Conservation (phyloP, 2,797 vertebrate species). For the Bryconaethiops microstoma region DNA sequence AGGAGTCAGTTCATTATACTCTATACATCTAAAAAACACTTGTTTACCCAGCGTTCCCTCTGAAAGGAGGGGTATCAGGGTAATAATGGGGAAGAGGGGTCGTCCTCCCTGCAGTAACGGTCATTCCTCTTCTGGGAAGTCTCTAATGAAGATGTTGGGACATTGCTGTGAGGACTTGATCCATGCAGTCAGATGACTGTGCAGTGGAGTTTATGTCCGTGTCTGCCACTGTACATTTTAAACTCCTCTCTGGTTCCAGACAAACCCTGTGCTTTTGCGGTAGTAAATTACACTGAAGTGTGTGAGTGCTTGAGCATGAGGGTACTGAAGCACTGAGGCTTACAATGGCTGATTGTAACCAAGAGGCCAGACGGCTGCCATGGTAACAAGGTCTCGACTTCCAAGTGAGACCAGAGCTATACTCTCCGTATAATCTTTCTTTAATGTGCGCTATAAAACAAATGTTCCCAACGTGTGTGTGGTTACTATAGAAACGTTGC, state of each 20-base stretch:
- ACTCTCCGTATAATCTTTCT: constrained; percentile 1
- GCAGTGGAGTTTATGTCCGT: no score
- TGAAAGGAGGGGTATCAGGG: no score
- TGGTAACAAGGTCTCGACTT: constrained; percentile 1
- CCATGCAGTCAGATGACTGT: no score
- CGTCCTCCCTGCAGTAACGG: no score
- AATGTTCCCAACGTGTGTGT: neutral
- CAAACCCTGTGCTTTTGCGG: neutral
- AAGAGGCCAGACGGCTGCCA: neutral
- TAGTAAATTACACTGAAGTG: neutral
- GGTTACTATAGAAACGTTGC: constrained; percentile 4
- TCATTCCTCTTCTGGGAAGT: no score
- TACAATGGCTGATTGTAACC: neutral
- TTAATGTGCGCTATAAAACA: constrained; percentile 28
- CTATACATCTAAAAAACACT: no score
- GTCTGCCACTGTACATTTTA: no score
- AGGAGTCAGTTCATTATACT: no score
- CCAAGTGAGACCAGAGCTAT: neutral
- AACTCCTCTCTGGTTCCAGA: neutral
- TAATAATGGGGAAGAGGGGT: no score
- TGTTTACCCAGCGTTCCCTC: no score
- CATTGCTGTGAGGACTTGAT: no score
- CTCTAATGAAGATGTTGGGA: no score
- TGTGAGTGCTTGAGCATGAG: neutral
- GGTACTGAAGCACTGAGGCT: neutral